These are phyloP conservation scores for Gavialis gangeticus DNA, from an alignment of 2,113 vertebrate species.

Conservation along the genomic window DNA sequence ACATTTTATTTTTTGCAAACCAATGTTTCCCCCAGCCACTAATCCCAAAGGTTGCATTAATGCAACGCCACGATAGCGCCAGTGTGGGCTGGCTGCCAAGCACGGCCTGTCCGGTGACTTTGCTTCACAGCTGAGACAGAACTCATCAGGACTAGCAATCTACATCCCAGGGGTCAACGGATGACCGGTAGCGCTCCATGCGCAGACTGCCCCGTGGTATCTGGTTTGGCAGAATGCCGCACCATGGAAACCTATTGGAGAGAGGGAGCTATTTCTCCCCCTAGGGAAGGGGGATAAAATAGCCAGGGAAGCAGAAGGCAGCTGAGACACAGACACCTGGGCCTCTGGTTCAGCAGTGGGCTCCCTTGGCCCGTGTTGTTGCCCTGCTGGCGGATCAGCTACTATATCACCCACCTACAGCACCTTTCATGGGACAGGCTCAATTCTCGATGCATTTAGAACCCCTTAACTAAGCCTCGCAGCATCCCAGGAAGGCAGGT, in stretches of 20 bases:
- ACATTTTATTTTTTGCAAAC: neutral
- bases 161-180: slow-evolving; percentile 11
- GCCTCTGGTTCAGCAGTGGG: neutral
- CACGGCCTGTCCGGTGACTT: neutral
- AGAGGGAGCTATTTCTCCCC: neutral
- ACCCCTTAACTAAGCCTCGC: neutral
- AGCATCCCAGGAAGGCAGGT: neutral
- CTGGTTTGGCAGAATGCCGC: slow-evolving; percentile 31
- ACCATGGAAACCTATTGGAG: neutral
- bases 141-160: slow-evolving; percentile 23
- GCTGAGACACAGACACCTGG: neutral
- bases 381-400: neutral
- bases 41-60: neutral
- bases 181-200: neutral
- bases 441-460: neutral
- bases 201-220: neutral
- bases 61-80: neutral
- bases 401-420: neutral
- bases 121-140: slow-evolving; percentile 2
- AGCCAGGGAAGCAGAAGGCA: neutral
- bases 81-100: neutral
- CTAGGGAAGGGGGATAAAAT: neutral
- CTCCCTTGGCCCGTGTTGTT: neutral
- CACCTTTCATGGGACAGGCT: neutral
- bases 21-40: neutral